Percentiles rank a stretch among this genome's conserved stretches.
phyloP scores from a whole-genome alignment of 2,888 invertebrate species.

The Lepetodrilus schrolli region DNA sequence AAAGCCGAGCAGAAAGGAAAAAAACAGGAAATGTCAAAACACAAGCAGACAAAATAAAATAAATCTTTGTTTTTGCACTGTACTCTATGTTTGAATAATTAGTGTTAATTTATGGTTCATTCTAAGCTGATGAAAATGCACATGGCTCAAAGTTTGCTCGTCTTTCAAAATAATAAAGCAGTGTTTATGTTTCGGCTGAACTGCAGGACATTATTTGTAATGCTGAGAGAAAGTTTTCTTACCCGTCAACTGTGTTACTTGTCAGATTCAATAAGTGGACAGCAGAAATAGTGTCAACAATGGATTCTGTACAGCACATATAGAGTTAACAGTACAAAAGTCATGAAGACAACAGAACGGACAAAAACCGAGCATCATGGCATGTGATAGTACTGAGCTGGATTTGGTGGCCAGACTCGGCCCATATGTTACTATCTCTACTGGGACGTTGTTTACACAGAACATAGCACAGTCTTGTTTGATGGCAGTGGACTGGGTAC shows the following conservation, averaged over 20 bases:
- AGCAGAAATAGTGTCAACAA: too few relatives aligned
- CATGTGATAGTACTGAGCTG: too few relatives aligned
- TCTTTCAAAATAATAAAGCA: neutral
- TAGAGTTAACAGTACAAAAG: too few relatives aligned
- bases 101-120: neutral
- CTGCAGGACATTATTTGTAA: neutral
- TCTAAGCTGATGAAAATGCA: neutral
- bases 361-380: too few relatives aligned
- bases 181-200: neutral
- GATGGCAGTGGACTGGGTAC: neutral
- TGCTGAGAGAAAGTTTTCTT: neutral
- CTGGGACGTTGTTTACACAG: neutral
- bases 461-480: neutral
- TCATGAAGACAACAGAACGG: too few relatives aligned
- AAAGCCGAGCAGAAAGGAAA: conserved; percentile 4
- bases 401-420: too few relatives aligned
- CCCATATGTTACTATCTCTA: conserved; percentile 10
- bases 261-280: too few relatives aligned
- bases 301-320: neutral
- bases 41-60: neutral
- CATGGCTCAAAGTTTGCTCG: neutral
- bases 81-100: neutral
- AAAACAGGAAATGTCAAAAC: neutral
- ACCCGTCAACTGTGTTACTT: too few relatives aligned
- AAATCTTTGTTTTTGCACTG: conserved; percentile 4